phyloP scores from a whole-genome alignment of 2,888 invertebrate species.

The Atethmia centrago region DNA sequence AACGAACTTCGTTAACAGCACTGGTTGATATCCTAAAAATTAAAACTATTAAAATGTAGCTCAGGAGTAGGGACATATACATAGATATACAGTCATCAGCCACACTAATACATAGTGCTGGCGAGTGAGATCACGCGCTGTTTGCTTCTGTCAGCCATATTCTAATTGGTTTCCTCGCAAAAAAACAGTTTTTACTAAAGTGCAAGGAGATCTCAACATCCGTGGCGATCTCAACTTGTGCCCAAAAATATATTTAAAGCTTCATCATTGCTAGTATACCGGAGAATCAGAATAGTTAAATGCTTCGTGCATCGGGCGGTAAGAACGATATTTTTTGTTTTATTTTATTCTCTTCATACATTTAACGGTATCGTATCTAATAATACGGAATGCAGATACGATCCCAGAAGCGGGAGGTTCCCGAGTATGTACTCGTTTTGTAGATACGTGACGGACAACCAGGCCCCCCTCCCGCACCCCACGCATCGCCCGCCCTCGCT shows the following conservation, averaged over 20 bases:
- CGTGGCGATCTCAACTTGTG: neutral
- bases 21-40: too few species aligned
- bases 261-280: neutral
- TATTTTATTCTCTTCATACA: conserved; percentile 21
- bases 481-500: conserved; percentile 21
- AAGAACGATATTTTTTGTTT: neutral
- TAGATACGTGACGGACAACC: conserved; percentile 62
- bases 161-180: neutral
- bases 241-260: neutral
- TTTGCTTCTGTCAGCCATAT: neutral
- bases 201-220: neutral
- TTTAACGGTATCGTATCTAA: conserved; percentile 39
- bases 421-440: conserved; percentile 55
- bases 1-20: too few species aligned
- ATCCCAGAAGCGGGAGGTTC: conserved; percentile 45
- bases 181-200: too few species aligned
- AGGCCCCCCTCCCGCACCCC: conserved; percentile 17
- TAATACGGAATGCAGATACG: conserved; percentile 63
- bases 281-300: neutral
- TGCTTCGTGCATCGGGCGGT: neutral
- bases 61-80: too few species aligned
- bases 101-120: neutral
- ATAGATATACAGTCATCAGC: neutral
- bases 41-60: too few species aligned
- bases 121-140: too few species aligned